Evolutionary conservation across 2,888 invertebrate genomes (phyloP).

Genomic region (Enchytraeus crypticus): DNA sequence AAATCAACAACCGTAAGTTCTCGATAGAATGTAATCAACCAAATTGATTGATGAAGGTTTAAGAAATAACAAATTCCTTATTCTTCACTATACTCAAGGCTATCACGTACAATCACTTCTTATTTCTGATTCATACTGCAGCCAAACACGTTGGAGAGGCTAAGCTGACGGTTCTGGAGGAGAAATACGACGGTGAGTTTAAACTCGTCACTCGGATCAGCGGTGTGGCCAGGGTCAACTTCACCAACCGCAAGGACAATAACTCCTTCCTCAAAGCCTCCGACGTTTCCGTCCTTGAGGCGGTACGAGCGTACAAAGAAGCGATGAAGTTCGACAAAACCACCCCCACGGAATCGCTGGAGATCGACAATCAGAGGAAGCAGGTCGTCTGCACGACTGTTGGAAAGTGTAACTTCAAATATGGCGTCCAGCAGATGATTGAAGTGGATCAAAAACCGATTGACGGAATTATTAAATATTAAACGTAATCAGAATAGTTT

Average conservation of each 20-base stretch:
- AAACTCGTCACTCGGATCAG: slow-evolving; percentile 38
- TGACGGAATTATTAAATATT: too few species aligned
- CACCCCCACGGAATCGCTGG: not conserved
- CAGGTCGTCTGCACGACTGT: slow-evolving; percentile 15
- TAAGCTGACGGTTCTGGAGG: slow-evolving; percentile 50
- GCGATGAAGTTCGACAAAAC: slow-evolving; percentile 25
- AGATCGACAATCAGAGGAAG: not conserved
- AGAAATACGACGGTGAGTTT: slow-evolving; percentile 49
- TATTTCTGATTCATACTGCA: too few species aligned
- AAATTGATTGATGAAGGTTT: not conserved
- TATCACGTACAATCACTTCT: too few species aligned
- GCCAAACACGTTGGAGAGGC: slow-evolving; percentile 40
- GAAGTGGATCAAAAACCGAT: slow-evolving; percentile 37
- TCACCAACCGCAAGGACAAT: slow-evolving; percentile 46
- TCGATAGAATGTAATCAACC: too few species aligned
- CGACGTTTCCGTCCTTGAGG: slow-evolving; percentile 38
- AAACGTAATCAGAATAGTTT: too few species aligned
- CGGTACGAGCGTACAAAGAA: slow-evolving; percentile 32
- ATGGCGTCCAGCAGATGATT: slow-evolving; percentile 44
- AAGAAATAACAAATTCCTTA: too few species aligned
- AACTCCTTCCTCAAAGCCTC: slow-evolving; percentile 45
- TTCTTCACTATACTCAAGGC: too few species aligned
- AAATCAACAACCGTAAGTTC: too few species aligned
- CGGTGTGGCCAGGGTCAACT: slow-evolving; percentile 42
- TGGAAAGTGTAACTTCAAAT: slow-evolving; percentile 41